Evolutionary conservation across 2,888 invertebrate species (phyloP).

Genomic region (Iselma pallidipennis): DNA sequence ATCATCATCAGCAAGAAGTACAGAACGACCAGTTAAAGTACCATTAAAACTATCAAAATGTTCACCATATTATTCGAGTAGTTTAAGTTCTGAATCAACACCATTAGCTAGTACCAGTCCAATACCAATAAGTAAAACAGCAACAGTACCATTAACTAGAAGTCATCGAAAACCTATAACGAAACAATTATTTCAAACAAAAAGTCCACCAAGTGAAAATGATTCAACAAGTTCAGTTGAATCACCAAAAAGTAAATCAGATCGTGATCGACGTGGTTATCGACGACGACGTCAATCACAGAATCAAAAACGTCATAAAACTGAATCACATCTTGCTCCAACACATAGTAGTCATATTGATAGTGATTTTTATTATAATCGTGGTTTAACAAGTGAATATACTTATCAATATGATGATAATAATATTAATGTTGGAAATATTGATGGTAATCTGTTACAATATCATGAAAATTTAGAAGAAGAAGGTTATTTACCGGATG

Average conservation of each 20-base stretch:
- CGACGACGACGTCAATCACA: constrained; percentile 68
- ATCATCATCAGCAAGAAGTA: constrained; percentile 43
- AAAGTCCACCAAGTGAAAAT: constrained; percentile 75
- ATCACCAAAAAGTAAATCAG: constrained; percentile 63
- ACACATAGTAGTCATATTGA: constrained; percentile 46
- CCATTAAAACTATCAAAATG: constrained; percentile 66
- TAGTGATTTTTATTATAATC: constrained; percentile 52
- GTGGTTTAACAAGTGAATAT: constrained; percentile 45
- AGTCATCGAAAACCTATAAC: constrained; percentile 59
- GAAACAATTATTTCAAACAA: constrained; percentile 64
- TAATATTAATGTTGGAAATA: no score
- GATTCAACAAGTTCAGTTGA: constrained; percentile 75
- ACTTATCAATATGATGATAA: constrained; percentile 49
- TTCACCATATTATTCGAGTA: constrained; percentile 76
- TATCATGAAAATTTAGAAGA: constrained; percentile 48
- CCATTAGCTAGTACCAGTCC: constrained; percentile 64
- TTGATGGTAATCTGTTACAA: constrained; percentile 39
- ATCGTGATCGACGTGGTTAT: constrained; percentile 66
- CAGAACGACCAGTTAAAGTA: constrained; percentile 54
- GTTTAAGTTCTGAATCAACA: constrained; percentile 74
- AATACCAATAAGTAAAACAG: constrained; percentile 67
- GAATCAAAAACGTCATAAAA: constrained; percentile 60
- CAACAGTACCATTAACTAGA: constrained; percentile 53
- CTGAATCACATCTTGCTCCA: constrained; percentile 63
- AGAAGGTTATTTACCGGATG: constrained; percentile 70